phyloP scores from a whole-genome alignment of 2,888 invertebrate species.

The Scaeva pyrastri region DNA sequence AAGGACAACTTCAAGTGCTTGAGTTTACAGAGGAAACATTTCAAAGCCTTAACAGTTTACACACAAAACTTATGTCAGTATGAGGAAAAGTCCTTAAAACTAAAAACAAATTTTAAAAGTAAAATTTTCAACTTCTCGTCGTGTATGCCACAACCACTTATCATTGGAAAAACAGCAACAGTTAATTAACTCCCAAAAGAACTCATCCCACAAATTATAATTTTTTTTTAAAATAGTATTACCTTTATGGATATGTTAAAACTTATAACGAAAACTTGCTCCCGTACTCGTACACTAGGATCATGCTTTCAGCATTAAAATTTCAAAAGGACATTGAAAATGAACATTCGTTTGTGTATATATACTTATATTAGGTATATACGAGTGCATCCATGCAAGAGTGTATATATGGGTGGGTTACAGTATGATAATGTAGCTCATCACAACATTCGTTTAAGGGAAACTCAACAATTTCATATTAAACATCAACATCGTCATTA shows the following conservation, averaged over 20 bases:
- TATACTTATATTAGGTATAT: too few relatives aligned
- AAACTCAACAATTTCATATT: slow-evolving; percentile 4
- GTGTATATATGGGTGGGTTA: too few relatives aligned
- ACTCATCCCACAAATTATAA: not conserved
- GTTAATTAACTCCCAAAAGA: slow-evolving; percentile 14
- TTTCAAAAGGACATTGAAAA: slow-evolving; percentile 37
- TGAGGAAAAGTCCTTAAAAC: too few relatives aligned
- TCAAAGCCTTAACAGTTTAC: too few relatives aligned
- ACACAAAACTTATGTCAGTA: too few relatives aligned
- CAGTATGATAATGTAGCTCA: not conserved
- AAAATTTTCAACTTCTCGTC: too few relatives aligned
- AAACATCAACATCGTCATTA: slow-evolving; percentile 50
- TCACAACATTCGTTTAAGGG: not conserved
- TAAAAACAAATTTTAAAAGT: too few relatives aligned
- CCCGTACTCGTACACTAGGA: slow-evolving; percentile 31
- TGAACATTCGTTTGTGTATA: slow-evolving; percentile 41
- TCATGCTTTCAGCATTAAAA: slow-evolving; percentile 66
- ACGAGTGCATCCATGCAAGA: not conserved
- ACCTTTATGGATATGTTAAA: not conserved
- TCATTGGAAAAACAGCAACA: not conserved
- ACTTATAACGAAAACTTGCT: not conserved
- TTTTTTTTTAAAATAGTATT: not conserved
- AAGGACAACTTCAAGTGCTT: too few relatives aligned
- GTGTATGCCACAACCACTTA: not conserved
- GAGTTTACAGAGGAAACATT: too few relatives aligned